phyloP scores from a whole-genome alignment of 2,113 vertebrate species.

The Solea senegalensis region DNA sequence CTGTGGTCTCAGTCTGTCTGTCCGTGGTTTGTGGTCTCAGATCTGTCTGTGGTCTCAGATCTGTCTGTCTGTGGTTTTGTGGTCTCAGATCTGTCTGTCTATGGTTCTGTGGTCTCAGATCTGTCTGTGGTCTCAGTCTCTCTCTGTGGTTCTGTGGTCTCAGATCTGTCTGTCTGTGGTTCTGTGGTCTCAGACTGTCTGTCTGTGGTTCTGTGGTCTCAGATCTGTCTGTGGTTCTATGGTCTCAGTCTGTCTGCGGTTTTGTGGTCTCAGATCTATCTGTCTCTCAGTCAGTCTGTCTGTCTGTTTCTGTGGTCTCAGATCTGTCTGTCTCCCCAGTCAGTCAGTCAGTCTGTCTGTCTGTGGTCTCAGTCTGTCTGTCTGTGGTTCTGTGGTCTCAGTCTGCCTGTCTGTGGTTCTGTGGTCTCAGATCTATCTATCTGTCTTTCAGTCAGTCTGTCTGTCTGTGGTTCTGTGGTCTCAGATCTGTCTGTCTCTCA shows the following conservation, averaged over 20 bases:
- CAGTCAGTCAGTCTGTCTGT: no score
- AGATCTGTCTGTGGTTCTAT: neutral
- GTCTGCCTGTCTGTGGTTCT: neutral
- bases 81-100: neutral
- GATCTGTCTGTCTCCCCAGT: slow-evolving; percentile 40
- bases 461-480: neutral
- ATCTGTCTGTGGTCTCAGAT: neutral
- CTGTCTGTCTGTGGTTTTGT: no score
- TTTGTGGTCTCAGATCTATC: slow-evolving; percentile 85
- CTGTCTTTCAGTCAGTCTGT: neutral
- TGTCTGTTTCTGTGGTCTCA: neutral
- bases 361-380: neutral
- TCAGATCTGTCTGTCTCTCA: slow-evolving; percentile 39
- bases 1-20: neutral
- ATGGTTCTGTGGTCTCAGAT: slow-evolving; percentile 79
- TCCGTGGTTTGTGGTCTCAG: no score
- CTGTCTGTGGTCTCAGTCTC: slow-evolving; percentile 81
- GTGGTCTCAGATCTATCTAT: slow-evolving; percentile 83
- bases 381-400: neutral
- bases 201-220: neutral
- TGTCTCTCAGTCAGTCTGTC: no score
- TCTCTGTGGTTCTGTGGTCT: no score
- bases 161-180: neutral
- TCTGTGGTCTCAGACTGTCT: neutral
- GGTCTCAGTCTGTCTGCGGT: neutral